Evolutionary conservation across 1,140 invertebrate genomes (phyloP), one percentile per base, ranked within the genome.

Genomic region (Zaprionus kolodkinae): DNA sequence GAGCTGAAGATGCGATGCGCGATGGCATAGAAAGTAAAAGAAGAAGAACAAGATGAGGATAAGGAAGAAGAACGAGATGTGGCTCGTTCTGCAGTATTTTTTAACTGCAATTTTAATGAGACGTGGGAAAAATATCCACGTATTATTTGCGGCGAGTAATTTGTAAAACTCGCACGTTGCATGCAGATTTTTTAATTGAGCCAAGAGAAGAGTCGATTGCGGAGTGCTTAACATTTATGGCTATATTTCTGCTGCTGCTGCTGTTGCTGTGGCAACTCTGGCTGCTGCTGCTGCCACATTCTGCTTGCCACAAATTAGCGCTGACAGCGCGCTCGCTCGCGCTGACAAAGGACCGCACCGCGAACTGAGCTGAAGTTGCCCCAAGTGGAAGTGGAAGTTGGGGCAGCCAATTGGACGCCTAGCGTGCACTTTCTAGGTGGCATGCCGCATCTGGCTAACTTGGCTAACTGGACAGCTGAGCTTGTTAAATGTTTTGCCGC

Each of bases 401-500:
- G 61, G 69, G 62, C 65, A 84, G 85, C 84, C 84, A 81, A 88
- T 89, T 81, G 84, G 84, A 88, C 84, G 85, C 85, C 84, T 88
- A 88, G 84, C 85, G 84, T 89, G 84, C 79, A 85, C 84, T 89
- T 80, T 72, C 84, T 89, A 78, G 84, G 84, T 89, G 84, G 84
- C 85, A 72, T 76, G 70, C 69, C 57, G 57, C 74, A 89, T 89
- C 81, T 66, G 45, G 66, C 43, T 50, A 66, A 35, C 66, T 61
- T 66, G 79, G 45, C 65, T 81, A 77, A 36, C 77, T 71, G 72
- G 81, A 79, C 78, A 78, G 78, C 56, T 74, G 79, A 63, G 85
- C 80, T 85, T 88, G 85, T 88, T 88, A 88, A 89, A 88, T 88
- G 84, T 88, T 75, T 85, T 88, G 83, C 84, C 85, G 84, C 84